phyloP scores from a whole-genome alignment of 2,113 vertebrate genomes.

The Phrynosoma blainvillii region DNA sequence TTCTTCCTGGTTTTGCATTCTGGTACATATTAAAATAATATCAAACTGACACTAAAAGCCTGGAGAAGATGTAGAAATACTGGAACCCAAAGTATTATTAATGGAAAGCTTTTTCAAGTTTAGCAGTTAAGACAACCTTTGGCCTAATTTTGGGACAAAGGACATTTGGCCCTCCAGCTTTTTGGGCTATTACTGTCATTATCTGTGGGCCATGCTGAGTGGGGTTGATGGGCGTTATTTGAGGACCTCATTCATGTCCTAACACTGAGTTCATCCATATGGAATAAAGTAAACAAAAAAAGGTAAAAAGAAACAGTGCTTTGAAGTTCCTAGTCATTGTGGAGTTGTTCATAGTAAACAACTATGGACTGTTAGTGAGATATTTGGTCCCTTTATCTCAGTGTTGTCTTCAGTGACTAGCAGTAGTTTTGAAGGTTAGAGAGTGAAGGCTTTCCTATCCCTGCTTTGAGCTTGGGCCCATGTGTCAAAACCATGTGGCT shows the following conservation, averaged over 20 bases:
- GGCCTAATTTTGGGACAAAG: background rate
- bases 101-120: background rate
- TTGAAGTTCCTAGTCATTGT: too few species aligned
- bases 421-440: background rate
- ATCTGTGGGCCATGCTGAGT: too few species aligned
- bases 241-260: too few species aligned
- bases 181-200: too few species aligned
- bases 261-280: too few species aligned
- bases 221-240: background rate
- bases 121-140: background rate
- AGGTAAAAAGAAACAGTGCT: too few species aligned
- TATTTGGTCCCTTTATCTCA: too few species aligned
- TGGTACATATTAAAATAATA: background rate
- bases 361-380: too few species aligned
- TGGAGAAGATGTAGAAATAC: background rate
- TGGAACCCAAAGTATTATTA: background rate
- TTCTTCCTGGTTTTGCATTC: too few species aligned
- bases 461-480: background rate
- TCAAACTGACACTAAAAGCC: background rate
- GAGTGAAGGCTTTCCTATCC: background rate
- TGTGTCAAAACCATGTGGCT: background rate
- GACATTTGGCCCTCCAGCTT: too few species aligned
- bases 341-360: background rate
- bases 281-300: too few species aligned
- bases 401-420: background rate